Percentiles rank a stretch among this genome's conserved stretches.
Evolutionary conservation across 1,140 invertebrate genomes (phyloP).

Genomic region (Panulirus ornatus): DNA sequence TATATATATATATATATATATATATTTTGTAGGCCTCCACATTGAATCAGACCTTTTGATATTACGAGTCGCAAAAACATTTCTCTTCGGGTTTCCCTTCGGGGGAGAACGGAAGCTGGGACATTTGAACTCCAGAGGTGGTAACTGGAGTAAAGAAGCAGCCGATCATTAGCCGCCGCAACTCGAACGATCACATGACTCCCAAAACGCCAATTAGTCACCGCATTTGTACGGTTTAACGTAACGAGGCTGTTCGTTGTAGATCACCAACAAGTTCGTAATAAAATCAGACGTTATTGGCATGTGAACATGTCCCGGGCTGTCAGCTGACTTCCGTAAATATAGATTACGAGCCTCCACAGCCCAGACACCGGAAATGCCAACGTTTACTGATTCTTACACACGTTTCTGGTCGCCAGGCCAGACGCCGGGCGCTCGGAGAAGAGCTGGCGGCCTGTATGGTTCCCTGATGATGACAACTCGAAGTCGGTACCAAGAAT

Average conservation of each 20-base stretch:
- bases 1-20: too few relatives aligned
- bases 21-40: too few relatives aligned
- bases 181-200: conserved; percentile 28
- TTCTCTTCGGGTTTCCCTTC: too few relatives aligned
- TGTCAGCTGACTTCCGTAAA: not conserved
- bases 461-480: too few relatives aligned
- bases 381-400: not conserved
- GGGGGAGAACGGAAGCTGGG: too few relatives aligned
- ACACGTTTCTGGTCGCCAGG: too few relatives aligned
- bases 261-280: conserved; percentile 37
- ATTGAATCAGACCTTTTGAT: too few relatives aligned
- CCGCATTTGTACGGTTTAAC: not conserved
- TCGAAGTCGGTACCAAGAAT: too few relatives aligned
- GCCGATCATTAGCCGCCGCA: conserved; percentile 8
- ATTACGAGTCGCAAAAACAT: too few relatives aligned
- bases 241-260: conserved; percentile 29
- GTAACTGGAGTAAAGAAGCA: not conserved
- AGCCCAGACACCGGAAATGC: not conserved
- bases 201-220: conserved; percentile 11
- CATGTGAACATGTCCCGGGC: not conserved
- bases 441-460: too few relatives aligned
- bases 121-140: too few relatives aligned
- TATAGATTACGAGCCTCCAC: not conserved
- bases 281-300: conserved; percentile 35
- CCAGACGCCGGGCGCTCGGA: too few relatives aligned